Percentiles rank a stretch among this genome's conserved stretches.
These are phyloP conservation scores for Ophonus ardosiacus DNA, from an alignment of 2,888 invertebrate genomes.

Conservation along the genomic window DNA sequence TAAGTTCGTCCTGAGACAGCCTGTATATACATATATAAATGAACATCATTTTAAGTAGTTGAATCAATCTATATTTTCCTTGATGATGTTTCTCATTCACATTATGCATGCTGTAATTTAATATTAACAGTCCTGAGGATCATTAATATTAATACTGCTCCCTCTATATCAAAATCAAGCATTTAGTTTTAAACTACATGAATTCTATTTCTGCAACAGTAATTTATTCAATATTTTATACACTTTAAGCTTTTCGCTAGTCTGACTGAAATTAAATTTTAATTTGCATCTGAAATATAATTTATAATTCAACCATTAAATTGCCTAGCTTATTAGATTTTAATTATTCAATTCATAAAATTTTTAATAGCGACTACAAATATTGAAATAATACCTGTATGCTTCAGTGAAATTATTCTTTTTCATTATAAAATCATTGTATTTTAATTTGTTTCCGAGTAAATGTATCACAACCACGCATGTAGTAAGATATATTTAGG, in stretches of 20 bases:
- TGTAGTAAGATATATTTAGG: conserved; percentile 35
- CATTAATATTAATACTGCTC: conserved; percentile 42
- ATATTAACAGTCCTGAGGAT: conserved; percentile 18
- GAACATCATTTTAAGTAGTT: background rate
- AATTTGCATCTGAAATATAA: conserved; percentile 47
- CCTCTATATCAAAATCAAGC: conserved; percentile 40
- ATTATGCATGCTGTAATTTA: conserved; percentile 1
- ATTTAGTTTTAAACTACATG: conserved; percentile 32
- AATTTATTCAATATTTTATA: conserved; percentile 44
- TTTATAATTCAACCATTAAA: conserved; percentile 45
- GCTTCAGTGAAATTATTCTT: conserved; percentile 10
- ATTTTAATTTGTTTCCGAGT: conserved; percentile 21
- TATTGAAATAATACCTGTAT: conserved; percentile 31
- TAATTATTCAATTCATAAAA: conserved; percentile 49
- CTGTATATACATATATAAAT: background rate
- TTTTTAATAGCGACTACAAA: conserved; percentile 5
- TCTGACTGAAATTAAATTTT: conserved; percentile 36
- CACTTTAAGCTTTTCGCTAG: conserved; percentile 35
- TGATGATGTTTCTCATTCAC: background rate
- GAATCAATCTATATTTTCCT: background rate
- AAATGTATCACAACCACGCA: conserved; percentile 11
- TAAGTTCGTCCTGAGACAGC: too few relatives aligned
- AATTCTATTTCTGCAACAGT: conserved; percentile 31
- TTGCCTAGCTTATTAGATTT: conserved; percentile 40
- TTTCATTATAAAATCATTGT: conserved; percentile 44